These are phyloP conservation scores for Oscheius sp. DNA, from an alignment of 2,888 invertebrate genomes.

Conservation along the genomic window DNA sequence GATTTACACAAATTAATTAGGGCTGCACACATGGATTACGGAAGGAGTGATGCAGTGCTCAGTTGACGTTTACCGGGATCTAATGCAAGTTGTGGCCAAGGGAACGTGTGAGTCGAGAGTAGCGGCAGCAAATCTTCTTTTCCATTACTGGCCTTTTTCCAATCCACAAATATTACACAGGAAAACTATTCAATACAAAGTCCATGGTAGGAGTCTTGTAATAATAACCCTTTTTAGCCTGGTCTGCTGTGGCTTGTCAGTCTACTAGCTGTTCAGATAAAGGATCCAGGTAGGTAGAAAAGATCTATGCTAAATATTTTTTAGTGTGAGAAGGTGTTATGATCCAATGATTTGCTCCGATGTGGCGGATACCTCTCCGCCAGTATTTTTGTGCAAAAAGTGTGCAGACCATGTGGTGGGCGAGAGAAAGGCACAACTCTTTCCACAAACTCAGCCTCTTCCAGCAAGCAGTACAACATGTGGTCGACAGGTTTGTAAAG, in stretches of 20 bases:
- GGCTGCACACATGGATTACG: conserved; percentile 92
- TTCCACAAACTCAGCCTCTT: conserved; percentile 65
- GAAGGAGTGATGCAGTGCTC: conserved; percentile 95
- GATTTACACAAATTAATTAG: conserved; percentile 72
- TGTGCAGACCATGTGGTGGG: conserved; percentile 78
- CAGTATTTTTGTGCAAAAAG: conserved; percentile 74
- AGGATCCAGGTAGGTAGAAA: conserved; percentile 41
- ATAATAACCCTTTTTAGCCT: conserved; percentile 37
- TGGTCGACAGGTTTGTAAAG: conserved; percentile 47
- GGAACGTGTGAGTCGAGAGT: conserved; percentile 91
- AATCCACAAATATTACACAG: conserved; percentile 91
- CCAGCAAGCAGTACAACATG: conserved; percentile 65
- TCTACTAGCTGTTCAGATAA: conserved; percentile 59
- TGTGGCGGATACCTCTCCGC: conserved; percentile 80
- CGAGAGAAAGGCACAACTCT: conserved; percentile 62
- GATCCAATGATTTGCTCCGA: conserved; percentile 86
- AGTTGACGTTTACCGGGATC: conserved; percentile 79
- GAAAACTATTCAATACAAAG: conserved; percentile 85
- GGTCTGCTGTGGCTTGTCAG: conserved; percentile 55
- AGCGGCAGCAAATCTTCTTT: conserved; percentile 94
- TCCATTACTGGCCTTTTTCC: conserved; percentile 98
- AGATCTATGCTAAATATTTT: not conserved
- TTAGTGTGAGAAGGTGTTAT: conserved; percentile 81
- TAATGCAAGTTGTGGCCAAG: conserved; percentile 71
- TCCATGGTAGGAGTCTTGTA: conserved; percentile 76